Evolutionary conservation across 1,140 invertebrate species (phyloP).

Genomic region (Lanistes nyassanus): DNA sequence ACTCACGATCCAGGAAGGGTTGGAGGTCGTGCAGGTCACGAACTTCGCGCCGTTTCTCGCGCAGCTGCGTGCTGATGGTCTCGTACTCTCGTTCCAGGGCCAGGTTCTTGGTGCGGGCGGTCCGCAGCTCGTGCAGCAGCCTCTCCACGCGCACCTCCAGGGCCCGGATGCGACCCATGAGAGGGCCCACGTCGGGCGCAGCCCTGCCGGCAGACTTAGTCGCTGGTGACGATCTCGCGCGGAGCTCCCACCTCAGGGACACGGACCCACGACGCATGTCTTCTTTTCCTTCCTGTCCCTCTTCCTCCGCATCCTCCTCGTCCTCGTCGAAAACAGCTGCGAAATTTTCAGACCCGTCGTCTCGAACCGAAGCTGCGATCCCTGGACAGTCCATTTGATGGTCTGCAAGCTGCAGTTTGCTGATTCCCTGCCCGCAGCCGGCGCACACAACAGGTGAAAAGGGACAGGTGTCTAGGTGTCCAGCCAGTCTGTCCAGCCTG

Average conservation of each 20-base stretch:
- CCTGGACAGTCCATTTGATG: constrained; percentile 59
- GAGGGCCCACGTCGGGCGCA: neutral
- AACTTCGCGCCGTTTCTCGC: constrained; percentile 45
- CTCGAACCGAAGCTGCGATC: constrained; percentile 43
- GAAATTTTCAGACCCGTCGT: constrained; percentile 38
- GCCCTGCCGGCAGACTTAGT: neutral
- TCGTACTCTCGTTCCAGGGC: constrained; percentile 46
- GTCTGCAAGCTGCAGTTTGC: constrained; percentile 45
- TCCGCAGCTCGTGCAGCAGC: constrained; percentile 26
- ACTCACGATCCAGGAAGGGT: constrained; percentile 46
- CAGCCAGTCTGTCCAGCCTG: constrained; percentile 47
- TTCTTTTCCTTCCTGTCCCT: constrained; percentile 31
- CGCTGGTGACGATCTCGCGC: neutral
- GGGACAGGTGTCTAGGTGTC: constrained; percentile 49
- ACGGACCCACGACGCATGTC: constrained; percentile 13
- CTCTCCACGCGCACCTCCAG: constrained; percentile 25
- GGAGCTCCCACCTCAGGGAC: constrained; percentile 8
- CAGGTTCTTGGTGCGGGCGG: constrained; percentile 44
- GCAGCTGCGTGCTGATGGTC: constrained; percentile 41
- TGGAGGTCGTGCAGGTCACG: constrained; percentile 36
- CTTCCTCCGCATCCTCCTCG: constrained; percentile 30
- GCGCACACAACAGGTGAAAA: constrained; percentile 53
- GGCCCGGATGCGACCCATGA: constrained; percentile 25
- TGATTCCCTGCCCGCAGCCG: constrained; percentile 49
- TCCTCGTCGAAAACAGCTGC: constrained; percentile 10